Conservation (phyloP, 2,888 invertebrate genomes). For the Onchidella celtica region DNA sequence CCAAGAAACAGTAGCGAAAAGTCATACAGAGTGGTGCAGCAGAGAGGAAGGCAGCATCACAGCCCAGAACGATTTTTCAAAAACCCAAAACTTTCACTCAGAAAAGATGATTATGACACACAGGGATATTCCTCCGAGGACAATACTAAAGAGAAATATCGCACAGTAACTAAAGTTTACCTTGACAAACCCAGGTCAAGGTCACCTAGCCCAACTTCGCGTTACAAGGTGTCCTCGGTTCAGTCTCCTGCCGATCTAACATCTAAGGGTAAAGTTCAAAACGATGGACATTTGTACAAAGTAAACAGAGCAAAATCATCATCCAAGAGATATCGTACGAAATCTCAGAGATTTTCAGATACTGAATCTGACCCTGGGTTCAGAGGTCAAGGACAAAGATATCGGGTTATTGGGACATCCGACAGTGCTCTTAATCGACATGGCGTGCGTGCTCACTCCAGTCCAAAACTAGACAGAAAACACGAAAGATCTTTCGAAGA, state of each 20-base stretch:
- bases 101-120: conserved; percentile 15
- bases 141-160: conserved; percentile 13
- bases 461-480: neutral
- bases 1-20: neutral
- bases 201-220: conserved; percentile 36
- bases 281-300: no score
- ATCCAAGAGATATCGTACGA: no score
- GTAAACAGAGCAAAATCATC: no score
- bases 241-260: conserved; percentile 7
- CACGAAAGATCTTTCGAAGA: conserved; percentile 2
- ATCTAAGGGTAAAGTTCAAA: conserved; percentile 14
- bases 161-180: conserved; percentile 44
- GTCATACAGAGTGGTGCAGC: conserved; percentile 22
- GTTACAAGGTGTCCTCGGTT: conserved; percentile 38
- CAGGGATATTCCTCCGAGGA: conserved; percentile 34
- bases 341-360: neutral
- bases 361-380: neutral
- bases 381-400: conserved; percentile 21
- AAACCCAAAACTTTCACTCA: conserved; percentile 39
- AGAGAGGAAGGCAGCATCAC: conserved; percentile 28
- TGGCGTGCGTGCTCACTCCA: neutral
- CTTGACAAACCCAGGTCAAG: conserved; percentile 29
- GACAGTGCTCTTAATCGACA: neutral
- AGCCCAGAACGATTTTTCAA: conserved; percentile 48
- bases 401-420: conserved; percentile 29